Evolutionary conservation across 1,140 invertebrate genomes (phyloP), one percentile per base, ranked within the genome.

Genomic region (Aplysia californica): DNA sequence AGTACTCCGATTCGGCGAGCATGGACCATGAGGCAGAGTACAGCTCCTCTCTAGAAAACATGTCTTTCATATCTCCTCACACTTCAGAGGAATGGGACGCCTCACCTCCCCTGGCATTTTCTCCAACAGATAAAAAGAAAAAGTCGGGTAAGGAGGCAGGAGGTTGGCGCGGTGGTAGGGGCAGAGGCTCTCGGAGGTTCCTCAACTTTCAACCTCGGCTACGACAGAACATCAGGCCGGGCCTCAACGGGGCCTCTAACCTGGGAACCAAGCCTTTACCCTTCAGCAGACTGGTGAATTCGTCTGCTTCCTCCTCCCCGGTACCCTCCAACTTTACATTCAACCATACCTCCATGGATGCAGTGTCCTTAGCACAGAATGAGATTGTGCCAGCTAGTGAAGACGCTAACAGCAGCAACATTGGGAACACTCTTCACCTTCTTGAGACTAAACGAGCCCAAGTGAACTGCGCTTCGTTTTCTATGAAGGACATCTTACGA

Each of bases 41-140:
- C 78, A 78, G 82, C 50, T 84, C 87, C 77, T 83, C 82, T 1
- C 76, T 88, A 76, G 83, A 75, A 20, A 86, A 84, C 44, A 72
- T 88, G 71, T 81, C 87, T 5, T 79, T 85, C 35, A 79, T 83
- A 35, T 87, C 87, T n/a, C 84, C 87, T 21, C 77, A 81, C 29
- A 72, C 75, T 10, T 81, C 83, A 18, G 85, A 87, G 10, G 78
- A 79, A n/a, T 69, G 70, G 20, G 81, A 83, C 44, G 75, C 59
- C 10, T 84, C 82, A 5, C 86, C 85, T n/a, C 86, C 87, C n/a
- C 61, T 78, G 41, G 82, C 87, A 2, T 65, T 82, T 23, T 84
- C 86, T 59, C 86, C 86, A 15, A 79, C 82, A 36, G 83, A 86
- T n/a, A 61, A 36, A 31, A 41, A 26, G 0, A 72, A 20, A 35